A percentile compares a stretch with the other conserved stretches of the same genome.
Conservation (phyloP, 2,113 vertebrate genomes). For the Anguilla rostrata region DNA sequence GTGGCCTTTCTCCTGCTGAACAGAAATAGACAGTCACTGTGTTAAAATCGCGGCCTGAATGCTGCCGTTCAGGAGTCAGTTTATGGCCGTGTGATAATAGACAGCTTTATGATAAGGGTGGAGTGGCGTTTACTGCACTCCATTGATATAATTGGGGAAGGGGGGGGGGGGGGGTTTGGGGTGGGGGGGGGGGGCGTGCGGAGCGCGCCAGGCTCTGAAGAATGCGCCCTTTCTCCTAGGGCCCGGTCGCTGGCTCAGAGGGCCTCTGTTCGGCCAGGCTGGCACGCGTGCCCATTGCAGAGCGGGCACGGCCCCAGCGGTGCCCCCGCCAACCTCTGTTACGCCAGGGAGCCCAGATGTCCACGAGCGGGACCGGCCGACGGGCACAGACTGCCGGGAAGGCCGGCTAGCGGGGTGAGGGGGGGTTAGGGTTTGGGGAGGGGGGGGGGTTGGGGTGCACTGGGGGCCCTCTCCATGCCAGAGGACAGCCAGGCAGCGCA, state of each 20-base stretch:
- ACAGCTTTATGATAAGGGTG: slow-evolving; percentile 7
- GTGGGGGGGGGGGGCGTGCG: neutral
- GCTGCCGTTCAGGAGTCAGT: neutral
- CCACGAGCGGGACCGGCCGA: neutral
- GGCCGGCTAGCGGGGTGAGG: neutral
- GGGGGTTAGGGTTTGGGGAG: neutral
- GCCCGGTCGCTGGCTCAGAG: neutral
- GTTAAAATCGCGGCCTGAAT: neutral
- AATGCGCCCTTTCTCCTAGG: slow-evolving; percentile 20
- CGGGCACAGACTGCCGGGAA: neutral
- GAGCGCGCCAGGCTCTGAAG: neutral
- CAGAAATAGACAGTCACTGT: neutral
- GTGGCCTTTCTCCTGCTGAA: neutral
- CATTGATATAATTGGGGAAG: slow-evolving; percentile 10
- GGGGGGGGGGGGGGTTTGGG: no score
- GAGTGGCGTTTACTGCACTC: slow-evolving; percentile 17
- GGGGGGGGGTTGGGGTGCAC: neutral
- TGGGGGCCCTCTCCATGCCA: neutral
- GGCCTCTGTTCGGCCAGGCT: neutral
- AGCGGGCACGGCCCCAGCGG: neutral
- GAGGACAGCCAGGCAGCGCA: no score
- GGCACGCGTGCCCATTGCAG: neutral
- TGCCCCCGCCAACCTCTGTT: neutral
- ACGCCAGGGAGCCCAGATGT: slow-evolving; percentile 12
- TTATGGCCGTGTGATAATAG: neutral